A percentile compares a stretch with the other conserved stretches of the same genome.
These are phyloP conservation scores for Ophraella communa DNA, from an alignment of 2,888 invertebrate species.

Conservation along the genomic window DNA sequence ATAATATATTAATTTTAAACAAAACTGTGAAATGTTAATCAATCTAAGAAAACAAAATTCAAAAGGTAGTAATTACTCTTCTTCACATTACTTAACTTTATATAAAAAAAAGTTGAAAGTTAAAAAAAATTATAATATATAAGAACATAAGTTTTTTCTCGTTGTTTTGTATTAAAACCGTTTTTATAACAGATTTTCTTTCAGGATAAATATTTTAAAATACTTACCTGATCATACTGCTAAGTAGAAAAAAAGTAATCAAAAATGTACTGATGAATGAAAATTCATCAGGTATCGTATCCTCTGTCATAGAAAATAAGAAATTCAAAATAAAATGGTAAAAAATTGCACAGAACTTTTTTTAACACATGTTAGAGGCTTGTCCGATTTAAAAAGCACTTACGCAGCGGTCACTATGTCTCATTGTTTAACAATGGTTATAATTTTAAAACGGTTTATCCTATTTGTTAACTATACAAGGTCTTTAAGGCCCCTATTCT, in stretches of 20 bases:
- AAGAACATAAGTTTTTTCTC: no score
- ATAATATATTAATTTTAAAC: no score
- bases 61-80: no score
- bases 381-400: slow-evolving; percentile 40
- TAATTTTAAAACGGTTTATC: slow-evolving; percentile 56
- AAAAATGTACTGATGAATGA: slow-evolving; percentile 22
- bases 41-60: no score
- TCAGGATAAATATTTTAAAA: background rate
- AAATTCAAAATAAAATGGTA: slow-evolving; percentile 10
- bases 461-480: slow-evolving; percentile 58
- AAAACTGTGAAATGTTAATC: no score
- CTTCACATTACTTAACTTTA: no score
- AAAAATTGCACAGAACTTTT: slow-evolving; percentile 18
- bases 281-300: slow-evolving; percentile 20
- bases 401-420: slow-evolving; percentile 48
- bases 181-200: no score
- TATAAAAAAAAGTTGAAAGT: no score
- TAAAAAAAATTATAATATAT: no score
- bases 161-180: no score
- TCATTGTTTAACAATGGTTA: slow-evolving; percentile 55
- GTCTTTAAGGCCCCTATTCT: slow-evolving; percentile 58
- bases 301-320: slow-evolving; percentile 19
- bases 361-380: slow-evolving; percentile 32
- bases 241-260: slow-evolving; percentile 2
- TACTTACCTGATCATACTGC: slow-evolving; percentile 27